These are phyloP conservation scores for Onthophagus taurus DNA, from an alignment of 1,140 invertebrate genomes.

Conservation along the genomic window DNA sequence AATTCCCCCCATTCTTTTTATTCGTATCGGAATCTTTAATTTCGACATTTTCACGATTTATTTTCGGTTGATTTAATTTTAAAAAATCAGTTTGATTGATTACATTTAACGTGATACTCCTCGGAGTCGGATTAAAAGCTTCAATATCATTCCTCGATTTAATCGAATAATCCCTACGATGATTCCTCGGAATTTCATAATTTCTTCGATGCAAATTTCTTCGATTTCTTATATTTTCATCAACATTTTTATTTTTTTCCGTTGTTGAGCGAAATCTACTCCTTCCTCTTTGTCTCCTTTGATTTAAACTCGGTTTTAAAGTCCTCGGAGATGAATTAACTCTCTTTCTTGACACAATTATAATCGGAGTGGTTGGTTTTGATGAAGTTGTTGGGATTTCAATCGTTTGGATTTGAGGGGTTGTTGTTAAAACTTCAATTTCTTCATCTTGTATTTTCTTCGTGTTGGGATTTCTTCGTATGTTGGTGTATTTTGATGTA, in stretches of 20 bases:
- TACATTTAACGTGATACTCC: conserved; percentile 4
- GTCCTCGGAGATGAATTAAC: not conserved
- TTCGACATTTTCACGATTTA: conserved; percentile 15
- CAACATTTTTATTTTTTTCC: not conserved
- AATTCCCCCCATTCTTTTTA: conserved; percentile 25
- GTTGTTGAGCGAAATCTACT: not conserved
- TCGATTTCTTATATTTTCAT: not conserved
- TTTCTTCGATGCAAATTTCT: conserved; percentile 1
- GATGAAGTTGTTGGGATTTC: not conserved
- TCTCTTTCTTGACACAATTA: not conserved
- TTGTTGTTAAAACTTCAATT: not conserved
- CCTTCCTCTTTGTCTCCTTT: not conserved
- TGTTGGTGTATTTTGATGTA: conserved; percentile 35
- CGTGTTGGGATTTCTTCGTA: conserved; percentile 19
- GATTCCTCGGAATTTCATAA: not conserved
- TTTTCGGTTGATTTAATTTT: not conserved
- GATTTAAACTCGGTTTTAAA: not conserved
- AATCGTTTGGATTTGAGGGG: not conserved
- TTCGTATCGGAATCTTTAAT: conserved; percentile 20
- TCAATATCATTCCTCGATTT: no score
- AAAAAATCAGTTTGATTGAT: not conserved
- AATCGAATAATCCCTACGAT: not conserved
- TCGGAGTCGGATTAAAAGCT: conserved; percentile 2
- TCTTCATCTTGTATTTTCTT: not conserved
- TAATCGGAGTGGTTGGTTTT: not conserved